A percentile compares a stretch with the other conserved stretches of the same genome.
phyloP scores from a whole-genome alignment of 1,140 invertebrate genomes.

The Aphidius ervi region DNA sequence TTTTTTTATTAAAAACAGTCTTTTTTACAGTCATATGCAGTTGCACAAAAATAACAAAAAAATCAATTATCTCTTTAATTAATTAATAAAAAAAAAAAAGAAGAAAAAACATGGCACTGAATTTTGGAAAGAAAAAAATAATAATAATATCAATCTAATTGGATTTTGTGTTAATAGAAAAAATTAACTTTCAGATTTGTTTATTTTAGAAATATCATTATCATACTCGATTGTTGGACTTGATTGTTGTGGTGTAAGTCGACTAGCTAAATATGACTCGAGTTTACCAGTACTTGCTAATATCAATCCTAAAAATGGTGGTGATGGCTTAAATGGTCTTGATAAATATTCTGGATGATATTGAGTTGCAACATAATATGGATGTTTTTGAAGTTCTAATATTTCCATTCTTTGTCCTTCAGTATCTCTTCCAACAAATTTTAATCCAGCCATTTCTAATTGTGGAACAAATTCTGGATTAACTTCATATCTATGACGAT shows the following conservation, averaged over 20 bases:
- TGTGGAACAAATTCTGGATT: constrained; percentile 81
- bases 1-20: too few relatives aligned
- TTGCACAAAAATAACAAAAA: too few relatives aligned
- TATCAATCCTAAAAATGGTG: constrained; percentile 92
- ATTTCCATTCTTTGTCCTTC: constrained; percentile 82
- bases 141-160: too few relatives aligned
- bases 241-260: constrained; percentile 62
- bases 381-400: constrained; percentile 70
- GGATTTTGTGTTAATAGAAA: too few relatives aligned
- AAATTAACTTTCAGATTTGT: too few relatives aligned
- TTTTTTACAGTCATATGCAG: too few relatives aligned
- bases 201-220: too few relatives aligned
- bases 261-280: constrained; percentile 64
- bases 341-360: constrained; percentile 98
- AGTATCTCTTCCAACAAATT: constrained; percentile 82
- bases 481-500: constrained; percentile 93
- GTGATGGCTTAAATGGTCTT: constrained; percentile 86
- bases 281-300: constrained; percentile 78
- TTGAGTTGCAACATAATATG: constrained; percentile 93
- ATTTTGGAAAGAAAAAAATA: too few relatives aligned
- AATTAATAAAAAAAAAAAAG: too few relatives aligned
- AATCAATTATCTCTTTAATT: too few relatives aligned
- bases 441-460: constrained; percentile 78
- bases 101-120: too few relatives aligned
- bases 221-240: constrained; percentile 35